Evolutionary conservation across 2,888 invertebrate genomes (phyloP), one percentile per base, ranked within the genome.

Genomic region (Arenicola marina): DNA sequence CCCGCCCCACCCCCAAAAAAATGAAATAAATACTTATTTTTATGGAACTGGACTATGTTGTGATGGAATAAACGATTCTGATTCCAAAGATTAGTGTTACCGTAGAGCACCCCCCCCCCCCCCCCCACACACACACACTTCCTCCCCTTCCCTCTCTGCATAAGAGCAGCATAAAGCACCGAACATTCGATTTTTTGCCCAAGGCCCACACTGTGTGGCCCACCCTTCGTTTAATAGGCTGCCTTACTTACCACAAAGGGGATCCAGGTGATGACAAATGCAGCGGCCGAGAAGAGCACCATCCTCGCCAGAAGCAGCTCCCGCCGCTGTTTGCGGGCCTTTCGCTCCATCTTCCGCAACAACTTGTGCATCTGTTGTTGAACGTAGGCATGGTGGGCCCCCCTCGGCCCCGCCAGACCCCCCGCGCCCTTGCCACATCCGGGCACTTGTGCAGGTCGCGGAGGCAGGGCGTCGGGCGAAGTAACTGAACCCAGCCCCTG

Each of bases 221-320:
- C n/a, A n/a, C n/a, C n/a, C n/a, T n/a, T n/a, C n/a, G n/a, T n/a
- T n/a, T n/a, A n/a, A n/a, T n/a, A n/a, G 18, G 24, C n/a, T 38
- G 21, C 4, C 11, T 7, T 29, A 65, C 67, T 65, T 60, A 69
- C 69, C 1, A 58, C 54, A 46, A 62, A 69, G 1, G 69, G 69
- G 28, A 67, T 48, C 69, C 69, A 69, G 4, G 66, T 58, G 24
- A 62, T 3, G 24, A 69, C 63, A 55, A 69, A 69, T n/a, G 67
- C 51, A 7, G 53, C 32, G 4, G 67, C 66, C 38, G 60, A 62
- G 21, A 69, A 46, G 45, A 69, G 38, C 51, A 69, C 67, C 32
- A 67, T 44, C 31, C 58, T 64, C 29, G 69, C 66, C 18, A 69
- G 59, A 3, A 65, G 56, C 33, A 69, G 51, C 51, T 69, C 69